phyloP scores from a whole-genome alignment of 1,140 invertebrate species.

The Drosophila chauvacae region DNA sequence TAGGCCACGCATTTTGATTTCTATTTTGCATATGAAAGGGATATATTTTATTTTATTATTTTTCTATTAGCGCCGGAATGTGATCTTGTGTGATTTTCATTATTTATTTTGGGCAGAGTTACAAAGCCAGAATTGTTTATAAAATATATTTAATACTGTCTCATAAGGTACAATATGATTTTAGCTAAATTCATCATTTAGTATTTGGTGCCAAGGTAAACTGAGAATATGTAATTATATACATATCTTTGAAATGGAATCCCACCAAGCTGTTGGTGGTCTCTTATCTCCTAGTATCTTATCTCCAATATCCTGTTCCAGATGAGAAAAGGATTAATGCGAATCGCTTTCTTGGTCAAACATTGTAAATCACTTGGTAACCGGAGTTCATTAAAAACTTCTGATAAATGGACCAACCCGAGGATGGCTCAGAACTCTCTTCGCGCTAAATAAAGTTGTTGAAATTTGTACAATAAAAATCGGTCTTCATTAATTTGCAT shows the following conservation, averaged over 20 bases:
- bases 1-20: constrained; percentile 1
- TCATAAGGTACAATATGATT: too few species aligned
- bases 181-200: too few species aligned
- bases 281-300: background rate
- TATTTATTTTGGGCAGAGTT: background rate
- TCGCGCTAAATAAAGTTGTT: constrained; percentile 71
- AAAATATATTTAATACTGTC: too few species aligned
- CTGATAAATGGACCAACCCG: constrained; percentile 50
- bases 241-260: background rate
- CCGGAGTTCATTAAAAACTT: constrained; percentile 9
- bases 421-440: constrained; percentile 9
- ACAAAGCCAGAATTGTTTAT: too few species aligned
- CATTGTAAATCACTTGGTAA: constrained; percentile 66
- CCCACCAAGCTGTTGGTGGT: too few species aligned
- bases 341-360: constrained; percentile 48
- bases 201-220: too few species aligned
- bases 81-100: background rate
- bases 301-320: background rate
- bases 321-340: constrained; percentile 43
- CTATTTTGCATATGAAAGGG: constrained; percentile 61
- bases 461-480: constrained; percentile 73
- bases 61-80: background rate
- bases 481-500: constrained; percentile 76
- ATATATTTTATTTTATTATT: constrained; percentile 1
- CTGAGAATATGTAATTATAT: too few species aligned